Evolutionary conservation across 2,888 invertebrate genomes (phyloP), one percentile per base, ranked within the genome.

Genomic region (Formica aserva): DNA sequence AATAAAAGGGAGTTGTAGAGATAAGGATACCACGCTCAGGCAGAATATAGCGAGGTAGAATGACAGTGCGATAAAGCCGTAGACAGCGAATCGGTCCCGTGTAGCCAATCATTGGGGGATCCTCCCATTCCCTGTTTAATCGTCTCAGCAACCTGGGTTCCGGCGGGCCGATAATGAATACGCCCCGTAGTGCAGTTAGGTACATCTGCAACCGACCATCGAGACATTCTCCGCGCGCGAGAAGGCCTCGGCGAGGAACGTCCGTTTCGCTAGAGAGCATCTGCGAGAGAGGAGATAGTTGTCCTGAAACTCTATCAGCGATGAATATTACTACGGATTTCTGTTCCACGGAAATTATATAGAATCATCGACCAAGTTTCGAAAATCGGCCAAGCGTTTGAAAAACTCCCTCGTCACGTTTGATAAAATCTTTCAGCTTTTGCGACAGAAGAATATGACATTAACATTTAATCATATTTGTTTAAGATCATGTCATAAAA

Each of bases 41-140:
- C 29, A 41, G 48, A n/a, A 69, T 81, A 83, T 52, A 60, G 45
- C 45, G 81, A 71, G 85, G 63, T 71, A 80, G 89, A 88, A 86
- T 76, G 88, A 90, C 88, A 86, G 86, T 85, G 85, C 78, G 90
- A 88, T 85, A 62, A 85, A 88, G 60, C 82, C 86, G 82, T 90
- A 90, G 89, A 90, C 90, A 87, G 83, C 85, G 85, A 87, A 87
- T 90, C 89, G 87, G 87, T 87, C 75, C 83, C 92, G 88, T 93
- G 93, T 93, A 93, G 90, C 93, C 92, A 92, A 92, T 93, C 92
- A 93, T 93, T 92, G 91, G 88, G 83, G 89, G 91, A 91, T 91
- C 93, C 93, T 91, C 93, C 93, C 93, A 93, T 93, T 93, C 92
- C 90, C 88, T 93, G 93, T 93, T 93, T 93, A 93, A 93, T 93